A percentile compares a stretch with the other conserved stretches of the same genome.
Evolutionary conservation across 2,888 invertebrate species (phyloP).

Genomic region (Leptinotarsa rubiginosa): DNA sequence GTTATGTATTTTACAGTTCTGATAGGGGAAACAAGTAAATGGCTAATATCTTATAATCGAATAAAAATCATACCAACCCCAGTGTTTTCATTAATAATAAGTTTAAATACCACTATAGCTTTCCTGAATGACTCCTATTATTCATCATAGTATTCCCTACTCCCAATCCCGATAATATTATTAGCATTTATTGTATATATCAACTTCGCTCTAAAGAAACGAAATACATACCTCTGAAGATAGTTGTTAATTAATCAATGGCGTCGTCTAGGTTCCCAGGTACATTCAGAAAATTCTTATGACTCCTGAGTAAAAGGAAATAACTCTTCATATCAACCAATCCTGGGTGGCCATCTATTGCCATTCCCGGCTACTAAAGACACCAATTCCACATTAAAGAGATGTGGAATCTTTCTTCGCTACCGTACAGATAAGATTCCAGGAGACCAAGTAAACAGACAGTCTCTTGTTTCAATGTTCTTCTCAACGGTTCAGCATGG

Average conservation of each 20-base stretch:
- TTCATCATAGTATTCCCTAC: too few relatives aligned
- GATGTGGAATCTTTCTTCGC: slow-evolving; percentile 61
- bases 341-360: slow-evolving; percentile 65
- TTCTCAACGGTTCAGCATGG: slow-evolving; percentile 47
- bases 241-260: neutral
- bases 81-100: too few relatives aligned
- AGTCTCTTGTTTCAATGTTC: slow-evolving; percentile 22
- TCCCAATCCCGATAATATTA: too few relatives aligned
- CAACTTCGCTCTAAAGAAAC: neutral
- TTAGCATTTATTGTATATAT: too few relatives aligned
- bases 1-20: too few relatives aligned
- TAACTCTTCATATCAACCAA: slow-evolving; percentile 13
- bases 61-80: too few relatives aligned
- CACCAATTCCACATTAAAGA: slow-evolving; percentile 64
- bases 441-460: slow-evolving; percentile 51
- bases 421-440: slow-evolving; percentile 64
- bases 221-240: neutral
- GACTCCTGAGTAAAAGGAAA: neutral
- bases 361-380: slow-evolving; percentile 59
- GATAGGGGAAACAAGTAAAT: too few relatives aligned
- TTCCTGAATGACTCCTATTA: too few relatives aligned
- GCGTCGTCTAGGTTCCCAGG: neutral
- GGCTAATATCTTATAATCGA: too few relatives aligned
- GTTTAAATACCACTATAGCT: too few relatives aligned
- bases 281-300: slow-evolving; percentile 10